A percentile compares a stretch with the other conserved stretches of the same genome.
phyloP scores from a whole-genome alignment of 2,888 invertebrate species.

The Druceiella hillmani region DNA sequence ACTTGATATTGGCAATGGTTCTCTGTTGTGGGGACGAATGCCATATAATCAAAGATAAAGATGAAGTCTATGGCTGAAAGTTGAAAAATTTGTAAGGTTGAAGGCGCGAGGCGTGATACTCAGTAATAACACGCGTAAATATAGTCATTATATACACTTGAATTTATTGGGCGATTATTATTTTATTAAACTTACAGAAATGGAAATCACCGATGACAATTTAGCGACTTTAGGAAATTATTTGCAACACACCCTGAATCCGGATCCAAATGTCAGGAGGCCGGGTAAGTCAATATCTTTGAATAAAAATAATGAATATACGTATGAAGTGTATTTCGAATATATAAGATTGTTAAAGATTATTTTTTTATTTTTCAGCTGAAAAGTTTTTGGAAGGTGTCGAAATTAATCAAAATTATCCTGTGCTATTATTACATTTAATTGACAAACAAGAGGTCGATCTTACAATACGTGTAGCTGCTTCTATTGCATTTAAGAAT shows the following conservation, averaged over 20 bases:
- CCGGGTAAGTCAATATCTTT: constrained; percentile 60
- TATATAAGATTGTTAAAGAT: too few species aligned
- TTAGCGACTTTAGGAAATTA: constrained; percentile 75
- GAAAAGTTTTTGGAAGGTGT: constrained; percentile 89
- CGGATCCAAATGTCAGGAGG: constrained; percentile 73
- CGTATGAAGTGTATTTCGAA: neutral
- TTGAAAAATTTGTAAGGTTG: too few species aligned
- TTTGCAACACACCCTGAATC: constrained; percentile 82
- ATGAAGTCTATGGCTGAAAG: too few species aligned
- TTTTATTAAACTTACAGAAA: too few species aligned
- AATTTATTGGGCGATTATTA: too few species aligned
- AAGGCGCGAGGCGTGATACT: too few species aligned
- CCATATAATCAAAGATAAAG: too few species aligned
- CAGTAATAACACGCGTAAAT: too few species aligned
- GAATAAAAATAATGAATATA: constrained; percentile 8
- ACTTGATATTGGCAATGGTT: too few species aligned
- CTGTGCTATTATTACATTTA: constrained; percentile 76
- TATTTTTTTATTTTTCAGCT: constrained; percentile 55
- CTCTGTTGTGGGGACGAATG: too few species aligned
- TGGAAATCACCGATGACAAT: constrained; percentile 89
- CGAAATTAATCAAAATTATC: constrained; percentile 87
- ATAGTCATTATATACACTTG: too few species aligned
- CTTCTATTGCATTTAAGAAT: constrained; percentile 95
- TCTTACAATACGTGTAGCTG: constrained; percentile 78
- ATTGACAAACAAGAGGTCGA: constrained; percentile 80